phyloP scores from a whole-genome alignment of 1,140 invertebrate species.

The Ostrea edulis region DNA sequence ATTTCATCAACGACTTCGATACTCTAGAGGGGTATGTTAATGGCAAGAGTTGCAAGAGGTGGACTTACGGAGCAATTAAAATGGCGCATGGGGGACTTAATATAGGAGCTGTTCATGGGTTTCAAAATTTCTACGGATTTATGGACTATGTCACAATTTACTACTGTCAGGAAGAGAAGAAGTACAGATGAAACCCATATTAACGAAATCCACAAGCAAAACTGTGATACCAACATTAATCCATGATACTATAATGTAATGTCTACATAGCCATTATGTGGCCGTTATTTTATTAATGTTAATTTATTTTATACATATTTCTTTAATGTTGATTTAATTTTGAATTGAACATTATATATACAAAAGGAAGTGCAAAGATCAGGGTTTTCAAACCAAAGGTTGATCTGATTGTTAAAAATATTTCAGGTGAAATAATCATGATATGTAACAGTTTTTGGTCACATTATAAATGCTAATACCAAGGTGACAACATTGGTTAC shows the following conservation, averaged over 20 bases:
- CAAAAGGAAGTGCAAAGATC: no score
- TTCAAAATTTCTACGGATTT: constrained; percentile 23
- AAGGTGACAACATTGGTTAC: no score
- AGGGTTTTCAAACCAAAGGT: no score
- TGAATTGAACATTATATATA: no score
- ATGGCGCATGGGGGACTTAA: constrained; percentile 1
- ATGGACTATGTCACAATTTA: constrained; percentile 39
- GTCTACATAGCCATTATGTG: not conserved
- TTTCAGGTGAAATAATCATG: no score
- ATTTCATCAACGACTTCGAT: constrained; percentile 33
- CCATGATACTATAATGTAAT: not conserved
- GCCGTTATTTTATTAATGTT: not conserved
- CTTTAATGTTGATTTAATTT: no score
- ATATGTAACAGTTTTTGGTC: no score
- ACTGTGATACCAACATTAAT: constrained; percentile 7
- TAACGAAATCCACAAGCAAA: not conserved
- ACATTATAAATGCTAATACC: no score
- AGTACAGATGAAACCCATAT: not conserved
- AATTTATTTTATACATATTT: not conserved
- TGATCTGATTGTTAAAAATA: no score
- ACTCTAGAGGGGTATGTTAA: not conserved
- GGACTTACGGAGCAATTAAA: constrained; percentile 17
- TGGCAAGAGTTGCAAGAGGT: constrained; percentile 11
- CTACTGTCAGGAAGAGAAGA: not conserved
- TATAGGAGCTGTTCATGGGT: constrained; percentile 14